Conservation (phyloP, 2,797 vertebrate genomes). For the Semotilus atromaculatus region DNA sequence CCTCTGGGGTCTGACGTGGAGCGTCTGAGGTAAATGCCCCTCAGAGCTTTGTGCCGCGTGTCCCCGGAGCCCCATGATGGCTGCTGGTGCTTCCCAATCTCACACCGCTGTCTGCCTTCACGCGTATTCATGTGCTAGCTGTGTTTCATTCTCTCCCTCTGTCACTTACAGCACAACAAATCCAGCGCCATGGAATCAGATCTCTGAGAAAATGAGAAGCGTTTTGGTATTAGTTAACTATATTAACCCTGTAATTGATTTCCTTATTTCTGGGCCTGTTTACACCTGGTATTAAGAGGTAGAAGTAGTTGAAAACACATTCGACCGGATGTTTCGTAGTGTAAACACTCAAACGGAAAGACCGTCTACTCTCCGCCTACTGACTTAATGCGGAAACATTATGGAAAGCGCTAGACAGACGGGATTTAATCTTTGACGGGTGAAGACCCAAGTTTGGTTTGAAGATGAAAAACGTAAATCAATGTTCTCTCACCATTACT, state of each 20-base stretch:
- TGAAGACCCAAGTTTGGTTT: too few species aligned
- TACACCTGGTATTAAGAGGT: background rate
- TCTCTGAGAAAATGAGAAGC: background rate
- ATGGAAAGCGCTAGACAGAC: background rate
- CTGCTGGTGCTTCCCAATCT: conserved; percentile 63
- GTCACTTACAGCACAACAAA: background rate
- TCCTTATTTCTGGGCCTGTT: background rate
- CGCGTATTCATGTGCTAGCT: background rate
- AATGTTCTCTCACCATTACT: too few species aligned
- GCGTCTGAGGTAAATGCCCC: conserved; percentile 77
- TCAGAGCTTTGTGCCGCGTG: conserved; percentile 25
- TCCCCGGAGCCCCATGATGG: conserved; percentile 61
- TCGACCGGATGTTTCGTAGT: background rate
- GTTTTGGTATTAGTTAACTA: background rate
- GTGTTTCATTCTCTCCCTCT: background rate
- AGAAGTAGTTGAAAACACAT: too few species aligned
- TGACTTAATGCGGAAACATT: background rate
- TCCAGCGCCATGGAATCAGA: background rate
- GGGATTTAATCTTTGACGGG: too few species aligned
- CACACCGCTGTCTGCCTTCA: conserved; percentile 21
- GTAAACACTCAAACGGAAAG: too few species aligned
- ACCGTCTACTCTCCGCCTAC: too few species aligned
- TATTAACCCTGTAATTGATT: background rate
- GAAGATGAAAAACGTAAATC: too few species aligned
- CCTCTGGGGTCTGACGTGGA: conserved; percentile 74